Evolutionary conservation across 53 echinoderm and acorn worm genomes (phyloP).

Genomic region (Crossaster papposus): DNA sequence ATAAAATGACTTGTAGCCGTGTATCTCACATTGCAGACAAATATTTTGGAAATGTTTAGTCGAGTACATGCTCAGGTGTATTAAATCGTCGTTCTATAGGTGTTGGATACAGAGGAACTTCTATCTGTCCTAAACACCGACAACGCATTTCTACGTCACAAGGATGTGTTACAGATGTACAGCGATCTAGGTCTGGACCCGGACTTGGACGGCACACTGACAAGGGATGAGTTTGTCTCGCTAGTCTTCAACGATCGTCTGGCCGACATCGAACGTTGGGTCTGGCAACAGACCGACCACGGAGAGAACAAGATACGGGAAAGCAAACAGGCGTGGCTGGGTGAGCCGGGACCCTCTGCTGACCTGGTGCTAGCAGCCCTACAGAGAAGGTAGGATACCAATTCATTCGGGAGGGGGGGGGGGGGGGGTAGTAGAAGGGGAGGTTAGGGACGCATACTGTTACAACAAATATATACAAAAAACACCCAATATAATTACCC

Average conservation of each 20-base stretch:
- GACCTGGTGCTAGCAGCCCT: slow-evolving; percentile 67
- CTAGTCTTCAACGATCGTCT: slow-evolving; percentile 39
- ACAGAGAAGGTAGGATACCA: slow-evolving; percentile 63
- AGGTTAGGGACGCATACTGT: too few species aligned
- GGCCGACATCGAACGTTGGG: slow-evolving; percentile 46
- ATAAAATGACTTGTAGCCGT: too few species aligned
- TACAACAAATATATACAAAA: too few species aligned
- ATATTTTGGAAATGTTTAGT: too few species aligned
- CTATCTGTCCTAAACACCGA: slow-evolving; percentile 50
- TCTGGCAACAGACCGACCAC: slow-evolving; percentile 47
- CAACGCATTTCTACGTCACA: slow-evolving; percentile 34
- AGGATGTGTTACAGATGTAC: slow-evolving; percentile 49
- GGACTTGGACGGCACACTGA: slow-evolving; percentile 63
- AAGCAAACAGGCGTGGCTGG: slow-evolving; percentile 89
- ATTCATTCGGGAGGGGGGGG: background rate
- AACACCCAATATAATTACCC: too few species aligned
- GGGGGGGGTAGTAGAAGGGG: too few species aligned
- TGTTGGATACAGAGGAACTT: slow-evolving; percentile 44
- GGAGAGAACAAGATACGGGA: slow-evolving; percentile 67
- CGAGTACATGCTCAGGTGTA: too few species aligned
- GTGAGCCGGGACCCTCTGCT: slow-evolving; percentile 63
- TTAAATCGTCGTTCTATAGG: background rate
- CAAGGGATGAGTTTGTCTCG: slow-evolving; percentile 25
- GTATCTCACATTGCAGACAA: too few species aligned
- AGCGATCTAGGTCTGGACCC: slow-evolving; percentile 65